Conservation (phyloP, 2,888 invertebrate genomes). For the Papilio elwesi region DNA sequence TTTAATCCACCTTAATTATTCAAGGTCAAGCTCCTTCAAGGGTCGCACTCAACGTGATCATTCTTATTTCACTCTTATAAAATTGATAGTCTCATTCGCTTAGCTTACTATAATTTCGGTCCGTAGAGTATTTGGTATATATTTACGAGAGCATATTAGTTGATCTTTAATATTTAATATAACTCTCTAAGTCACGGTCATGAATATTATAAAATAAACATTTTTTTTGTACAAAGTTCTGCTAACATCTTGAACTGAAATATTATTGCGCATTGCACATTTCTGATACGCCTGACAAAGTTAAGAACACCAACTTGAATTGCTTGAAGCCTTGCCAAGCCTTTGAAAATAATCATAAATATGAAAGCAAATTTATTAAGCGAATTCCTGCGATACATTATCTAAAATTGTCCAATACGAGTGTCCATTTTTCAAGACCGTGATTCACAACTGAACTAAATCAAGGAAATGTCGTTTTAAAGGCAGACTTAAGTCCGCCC, state of each 20-base stretch:
- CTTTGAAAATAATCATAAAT: slow-evolving; percentile 23
- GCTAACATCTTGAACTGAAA: slow-evolving; percentile 19
- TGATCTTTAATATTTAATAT: too few relatives aligned
- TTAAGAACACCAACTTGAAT: slow-evolving; percentile 10
- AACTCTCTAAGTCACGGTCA: too few relatives aligned
- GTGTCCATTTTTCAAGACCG: neutral
- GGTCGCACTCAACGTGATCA: too few relatives aligned
- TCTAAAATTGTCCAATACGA: neutral
- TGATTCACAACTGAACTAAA: neutral
- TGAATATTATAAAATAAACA: neutral
- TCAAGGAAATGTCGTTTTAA: neutral
- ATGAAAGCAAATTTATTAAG: slow-evolving; percentile 8
- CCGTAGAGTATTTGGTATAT: too few relatives aligned
- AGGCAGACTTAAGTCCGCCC: too few relatives aligned
- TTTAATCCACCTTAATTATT: too few relatives aligned
- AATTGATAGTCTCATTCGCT: too few relatives aligned
- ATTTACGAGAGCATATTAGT: too few relatives aligned
- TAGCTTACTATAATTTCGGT: too few relatives aligned
- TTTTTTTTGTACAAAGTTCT: neutral
- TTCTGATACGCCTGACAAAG: slow-evolving; percentile 15
- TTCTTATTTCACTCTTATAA: too few relatives aligned
- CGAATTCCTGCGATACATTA: neutral
- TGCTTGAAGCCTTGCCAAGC: slow-evolving; percentile 20
- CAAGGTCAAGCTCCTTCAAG: too few relatives aligned
- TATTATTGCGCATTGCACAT: slow-evolving; percentile 31